phyloP scores from a whole-genome alignment of 2,797 vertebrate genomes.

The Micropoecilia bifurca region DNA sequence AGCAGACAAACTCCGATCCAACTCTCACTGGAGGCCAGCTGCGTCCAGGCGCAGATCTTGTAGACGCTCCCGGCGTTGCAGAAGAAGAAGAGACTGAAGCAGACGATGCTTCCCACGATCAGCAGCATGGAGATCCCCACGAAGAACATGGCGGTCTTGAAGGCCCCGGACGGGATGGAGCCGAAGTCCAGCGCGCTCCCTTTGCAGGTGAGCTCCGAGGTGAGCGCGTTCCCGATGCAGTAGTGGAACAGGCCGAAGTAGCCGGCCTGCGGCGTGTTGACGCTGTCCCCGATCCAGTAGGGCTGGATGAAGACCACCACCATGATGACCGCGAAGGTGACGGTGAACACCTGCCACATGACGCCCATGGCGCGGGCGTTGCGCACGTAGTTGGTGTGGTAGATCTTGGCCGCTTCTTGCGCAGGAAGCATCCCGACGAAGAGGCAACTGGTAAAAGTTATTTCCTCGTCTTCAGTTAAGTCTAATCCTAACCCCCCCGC shows the following conservation, averaged over 20 bases:
- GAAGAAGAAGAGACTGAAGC: conserved; percentile 97
- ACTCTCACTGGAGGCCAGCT: conserved; percentile 92
- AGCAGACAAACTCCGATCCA: background rate
- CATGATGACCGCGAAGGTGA: conserved; percentile 92
- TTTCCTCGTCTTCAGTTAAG: no score
- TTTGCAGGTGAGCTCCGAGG: conserved; percentile 95
- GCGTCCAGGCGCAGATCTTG: conserved; percentile 99
- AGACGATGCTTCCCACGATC: conserved; percentile 92
- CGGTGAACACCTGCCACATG: conserved; percentile 95
- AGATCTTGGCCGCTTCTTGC: conserved; percentile 94
- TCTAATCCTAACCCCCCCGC: background rate
- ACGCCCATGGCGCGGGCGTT: conserved; percentile 93
- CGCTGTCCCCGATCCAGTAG: conserved; percentile 98
- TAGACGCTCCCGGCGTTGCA: conserved; percentile 96
- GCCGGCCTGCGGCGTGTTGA: conserved; percentile 94
- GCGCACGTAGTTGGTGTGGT: conserved; percentile 97
- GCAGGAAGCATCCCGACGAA: conserved; percentile 90
- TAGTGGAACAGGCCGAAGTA: conserved; percentile 98
- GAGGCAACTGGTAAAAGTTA: background rate
- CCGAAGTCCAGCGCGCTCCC: conserved; percentile 94
- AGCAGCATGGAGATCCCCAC: conserved; percentile 94
- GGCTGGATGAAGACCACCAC: conserved; percentile 97
- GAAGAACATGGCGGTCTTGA: conserved; percentile 99
- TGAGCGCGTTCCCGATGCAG: conserved; percentile 95
- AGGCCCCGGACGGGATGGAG: conserved; percentile 95